A percentile compares a stretch with the other conserved stretches of the same genome.
Evolutionary conservation across 2,113 vertebrate genomes (phyloP).

Genomic region (Misgurnus anguillicaudatus): DNA sequence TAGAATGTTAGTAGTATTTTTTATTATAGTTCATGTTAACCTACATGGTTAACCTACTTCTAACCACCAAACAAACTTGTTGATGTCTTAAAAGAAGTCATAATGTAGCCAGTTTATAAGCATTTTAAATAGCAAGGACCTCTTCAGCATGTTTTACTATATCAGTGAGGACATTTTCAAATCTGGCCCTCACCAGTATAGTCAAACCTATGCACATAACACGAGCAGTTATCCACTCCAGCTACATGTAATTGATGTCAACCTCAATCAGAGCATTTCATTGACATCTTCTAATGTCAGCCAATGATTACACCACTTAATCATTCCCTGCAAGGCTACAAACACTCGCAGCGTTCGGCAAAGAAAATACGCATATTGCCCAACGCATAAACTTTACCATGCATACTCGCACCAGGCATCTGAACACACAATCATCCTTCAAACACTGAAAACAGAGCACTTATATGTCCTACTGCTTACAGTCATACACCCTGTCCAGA

Average conservation of each 20-base stretch:
- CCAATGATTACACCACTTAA: slow-evolving; percentile 21
- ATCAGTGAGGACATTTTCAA: too few relatives aligned
- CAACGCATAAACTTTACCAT: neutral
- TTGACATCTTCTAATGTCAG: slow-evolving; percentile 21
- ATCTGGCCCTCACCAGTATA: too few relatives aligned
- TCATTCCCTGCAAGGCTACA: slow-evolving; percentile 24
- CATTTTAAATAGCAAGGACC: too few relatives aligned
- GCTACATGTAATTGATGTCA: neutral
- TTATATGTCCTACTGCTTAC: neutral
- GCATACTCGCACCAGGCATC: slow-evolving; percentile 21
- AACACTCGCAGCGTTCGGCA: slow-evolving; percentile 10
- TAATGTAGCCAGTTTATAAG: too few relatives aligned
- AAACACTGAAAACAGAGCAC: neutral
- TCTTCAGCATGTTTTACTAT: too few relatives aligned
- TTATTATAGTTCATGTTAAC: too few relatives aligned
- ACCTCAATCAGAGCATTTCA: neutral
- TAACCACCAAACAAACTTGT: too few relatives aligned
- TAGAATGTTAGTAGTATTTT: too few relatives aligned
- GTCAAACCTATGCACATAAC: too few relatives aligned
- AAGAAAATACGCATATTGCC: slow-evolving; percentile 1
- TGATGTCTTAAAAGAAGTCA: too few relatives aligned
- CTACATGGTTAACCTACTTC: too few relatives aligned
- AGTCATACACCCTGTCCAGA: neutral
- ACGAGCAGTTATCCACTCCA: neutral
- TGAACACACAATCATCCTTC: neutral